Evolutionary conservation across 2,888 invertebrate species (phyloP), one percentile per base, ranked within the genome.

Genomic region (Hypolimnas misippus): DNA sequence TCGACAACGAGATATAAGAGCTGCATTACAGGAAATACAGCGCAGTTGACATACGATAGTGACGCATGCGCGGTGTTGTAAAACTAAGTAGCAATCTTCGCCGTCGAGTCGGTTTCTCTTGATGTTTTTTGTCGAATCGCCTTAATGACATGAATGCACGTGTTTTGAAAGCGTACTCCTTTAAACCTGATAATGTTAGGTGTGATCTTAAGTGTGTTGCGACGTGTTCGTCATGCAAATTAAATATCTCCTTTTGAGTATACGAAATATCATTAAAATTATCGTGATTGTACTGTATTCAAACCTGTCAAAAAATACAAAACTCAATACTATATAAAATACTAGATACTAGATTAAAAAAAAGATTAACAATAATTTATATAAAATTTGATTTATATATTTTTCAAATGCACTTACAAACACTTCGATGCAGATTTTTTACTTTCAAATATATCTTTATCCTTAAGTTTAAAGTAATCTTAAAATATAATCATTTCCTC

Each of bases 11-110:
- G 56, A 64, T 63, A 61, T 71, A 63, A 67, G n/a, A 63, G 63
- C 57, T 64, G 66, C 53, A 67, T 67, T 49, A 61, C 66, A 73
- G 71, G 74, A 73, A 71, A 66, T 57, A 52, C 66, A 62, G 64
- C 64, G 62, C 66, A 66, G 52, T 57, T 70, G 68, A 70, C 66
- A 69, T 67, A 67, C 49, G 52, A 46, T 46, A 46, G 49, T 68
- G 70, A 70, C 70, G 69, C 62, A 67, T 53, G 52, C 57, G 55
- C 50, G 17, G 31, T 51, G 19, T 46, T 6, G 56, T 38, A 38
- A 49, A n/a, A 50, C 53, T 44, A 49, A 62, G 54, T 57, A 61
- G 35, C 53, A 40, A 46, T 46, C 44, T 16, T 38, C n/a, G 51
- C 25, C 38, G 33, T 46, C 51, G n/a, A 53, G 33, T 51, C 54